Evolutionary conservation across 2,888 invertebrate species (phyloP).

Genomic region (Yponomeuta plumbellus): DNA sequence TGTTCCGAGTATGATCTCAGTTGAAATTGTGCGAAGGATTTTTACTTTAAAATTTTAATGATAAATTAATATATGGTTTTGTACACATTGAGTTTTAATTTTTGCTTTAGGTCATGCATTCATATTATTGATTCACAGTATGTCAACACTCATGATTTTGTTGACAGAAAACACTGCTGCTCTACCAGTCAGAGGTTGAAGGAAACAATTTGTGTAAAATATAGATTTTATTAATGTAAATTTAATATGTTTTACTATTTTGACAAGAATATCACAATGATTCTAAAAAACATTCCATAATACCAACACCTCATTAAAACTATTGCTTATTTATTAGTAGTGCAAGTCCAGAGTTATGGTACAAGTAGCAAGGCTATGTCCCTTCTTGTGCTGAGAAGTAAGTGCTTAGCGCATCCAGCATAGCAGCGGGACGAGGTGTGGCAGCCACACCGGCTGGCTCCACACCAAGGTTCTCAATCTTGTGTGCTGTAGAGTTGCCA

Average conservation of each 20-base stretch:
- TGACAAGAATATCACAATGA: too few species aligned
- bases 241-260: too few species aligned
- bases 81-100: slow-evolving; percentile 42
- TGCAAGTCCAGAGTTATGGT: not conserved
- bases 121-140: too few species aligned
- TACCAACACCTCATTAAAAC: not conserved
- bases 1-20: slow-evolving; percentile 32
- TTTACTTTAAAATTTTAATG: slow-evolving; percentile 69
- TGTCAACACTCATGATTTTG: too few species aligned
- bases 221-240: too few species aligned
- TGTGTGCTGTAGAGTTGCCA: slow-evolving; percentile 65
- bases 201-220: too few species aligned
- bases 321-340: not conserved
- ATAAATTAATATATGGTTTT: slow-evolving; percentile 66
- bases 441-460: slow-evolving; percentile 60
- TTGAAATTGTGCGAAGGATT: slow-evolving; percentile 51
- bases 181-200: too few species aligned
- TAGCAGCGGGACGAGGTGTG: slow-evolving; percentile 46
- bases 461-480: slow-evolving; percentile 61
- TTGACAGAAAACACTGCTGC: too few species aligned
- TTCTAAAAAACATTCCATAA: slow-evolving; percentile 11
- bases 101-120: too few species aligned
- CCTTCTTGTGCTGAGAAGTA: slow-evolving; percentile 41
- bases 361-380: too few species aligned
- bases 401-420: slow-evolving; percentile 44